Evolutionary conservation across 2,888 invertebrate genomes (phyloP).

Genomic region (Hemithea aestivaria): DNA sequence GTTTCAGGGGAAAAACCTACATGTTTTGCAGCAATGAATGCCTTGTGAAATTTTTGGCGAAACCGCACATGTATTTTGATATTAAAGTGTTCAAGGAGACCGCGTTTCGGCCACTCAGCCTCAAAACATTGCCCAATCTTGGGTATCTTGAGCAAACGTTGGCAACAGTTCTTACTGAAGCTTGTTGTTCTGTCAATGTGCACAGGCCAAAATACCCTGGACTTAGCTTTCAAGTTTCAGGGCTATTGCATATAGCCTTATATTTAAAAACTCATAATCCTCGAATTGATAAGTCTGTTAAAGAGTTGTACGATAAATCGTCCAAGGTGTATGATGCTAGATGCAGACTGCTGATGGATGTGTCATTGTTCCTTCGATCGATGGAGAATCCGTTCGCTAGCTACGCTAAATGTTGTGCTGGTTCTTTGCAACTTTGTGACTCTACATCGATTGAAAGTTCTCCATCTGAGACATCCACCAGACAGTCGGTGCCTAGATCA

Average conservation of each 20-base stretch:
- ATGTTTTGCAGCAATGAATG: slow-evolving; percentile 77
- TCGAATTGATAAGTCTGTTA: slow-evolving; percentile 36
- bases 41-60: slow-evolving; percentile 69
- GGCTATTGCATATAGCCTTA: slow-evolving; percentile 75
- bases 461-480: slow-evolving; percentile 24
- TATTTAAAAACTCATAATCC: slow-evolving; percentile 77
- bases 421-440: slow-evolving; percentile 4
- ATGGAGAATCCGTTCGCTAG: slow-evolving; percentile 77
- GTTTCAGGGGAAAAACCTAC: slow-evolving; percentile 72
- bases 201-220: slow-evolving; percentile 81
- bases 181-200: slow-evolving; percentile 71
- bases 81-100: slow-evolving; percentile 60
- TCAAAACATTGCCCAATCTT: slow-evolving; percentile 73
- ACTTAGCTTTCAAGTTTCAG: slow-evolving; percentile 69
- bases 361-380: slow-evolving; percentile 68
- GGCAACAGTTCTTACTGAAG: slow-evolving; percentile 72
- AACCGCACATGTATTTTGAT: slow-evolving; percentile 70
- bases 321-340: slow-evolving; percentile 50
- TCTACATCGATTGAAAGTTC: slow-evolving; percentile 33
- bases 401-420: slow-evolving; percentile 57
- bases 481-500: slow-evolving; percentile 10
- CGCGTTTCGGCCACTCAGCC: slow-evolving; percentile 56
- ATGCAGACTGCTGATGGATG: slow-evolving; percentile 54
- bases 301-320: slow-evolving; percentile 55
- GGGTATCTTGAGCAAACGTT: slow-evolving; percentile 82